A percentile compares a stretch with the other conserved stretches of the same genome.
phyloP scores from a whole-genome alignment of 1,140 invertebrate genomes.

The Capitella teleta region DNA sequence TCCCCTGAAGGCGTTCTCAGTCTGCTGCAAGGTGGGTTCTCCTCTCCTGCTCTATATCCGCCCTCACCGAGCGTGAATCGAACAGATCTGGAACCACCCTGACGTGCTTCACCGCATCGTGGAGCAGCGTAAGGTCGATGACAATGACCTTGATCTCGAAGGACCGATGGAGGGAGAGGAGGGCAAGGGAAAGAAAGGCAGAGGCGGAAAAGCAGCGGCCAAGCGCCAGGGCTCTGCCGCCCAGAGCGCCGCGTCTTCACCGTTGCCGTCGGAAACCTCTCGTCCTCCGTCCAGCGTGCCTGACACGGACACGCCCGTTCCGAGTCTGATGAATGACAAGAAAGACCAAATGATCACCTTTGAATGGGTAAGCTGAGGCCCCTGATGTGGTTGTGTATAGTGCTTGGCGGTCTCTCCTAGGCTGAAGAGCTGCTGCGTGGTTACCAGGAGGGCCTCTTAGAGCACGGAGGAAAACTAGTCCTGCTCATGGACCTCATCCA shows the following conservation, averaged over 20 bases:
- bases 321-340: slow-evolving; percentile 3
- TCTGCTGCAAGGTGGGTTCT: slow-evolving; percentile 78
- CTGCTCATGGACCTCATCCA: slow-evolving; percentile 86
- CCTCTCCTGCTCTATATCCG: too few species aligned
- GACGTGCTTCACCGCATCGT: slow-evolving; percentile 89
- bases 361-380: slow-evolving; percentile 36
- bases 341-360: slow-evolving; percentile 34
- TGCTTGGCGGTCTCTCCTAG: slow-evolving; percentile 33
- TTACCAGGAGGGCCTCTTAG: slow-evolving; percentile 76
- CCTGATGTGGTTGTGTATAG: neutral
- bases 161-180: slow-evolving; percentile 17
- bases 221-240: neutral
- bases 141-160: slow-evolving; percentile 83
- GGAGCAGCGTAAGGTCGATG: slow-evolving; percentile 64
- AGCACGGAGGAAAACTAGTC: slow-evolving; percentile 91
- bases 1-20: slow-evolving; percentile 93
- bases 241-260: neutral
- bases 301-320: neutral
- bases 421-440: slow-evolving; percentile 73
- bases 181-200: neutral
- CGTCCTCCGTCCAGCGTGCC: too few species aligned
- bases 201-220: neutral
- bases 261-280: neutral
- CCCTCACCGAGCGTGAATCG: too few species aligned
- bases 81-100: slow-evolving; percentile 95